phyloP scores from a whole-genome alignment of 2,797 vertebrate genomes.

The Silurus lanzhouensis region DNA sequence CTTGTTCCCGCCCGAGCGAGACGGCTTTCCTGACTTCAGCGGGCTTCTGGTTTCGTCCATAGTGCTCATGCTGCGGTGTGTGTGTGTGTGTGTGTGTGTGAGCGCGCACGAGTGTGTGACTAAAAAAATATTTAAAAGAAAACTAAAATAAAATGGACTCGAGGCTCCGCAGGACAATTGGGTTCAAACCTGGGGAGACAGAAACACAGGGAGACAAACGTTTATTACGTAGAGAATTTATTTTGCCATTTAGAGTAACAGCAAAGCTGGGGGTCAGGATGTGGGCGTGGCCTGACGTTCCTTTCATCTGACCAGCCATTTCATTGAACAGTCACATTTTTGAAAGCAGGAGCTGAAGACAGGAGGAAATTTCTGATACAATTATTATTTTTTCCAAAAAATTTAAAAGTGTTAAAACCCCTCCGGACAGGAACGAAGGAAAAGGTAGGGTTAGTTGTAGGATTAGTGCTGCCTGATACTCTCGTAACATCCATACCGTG shows the following conservation, averaged over 20 bases:
- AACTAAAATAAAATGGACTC: conserved; percentile 41
- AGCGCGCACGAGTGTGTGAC: not conserved
- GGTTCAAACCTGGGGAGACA: conserved; percentile 54
- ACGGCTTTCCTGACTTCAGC: conserved; percentile 64
- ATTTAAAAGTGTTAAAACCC: no score
- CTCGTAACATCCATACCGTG: no score
- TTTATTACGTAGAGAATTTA: no score
- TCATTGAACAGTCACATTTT: not conserved
- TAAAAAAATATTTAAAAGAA: conserved; percentile 52
- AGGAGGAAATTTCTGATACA: not conserved
- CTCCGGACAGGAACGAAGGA: no score
- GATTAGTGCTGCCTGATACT: no score
- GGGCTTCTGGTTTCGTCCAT: conserved; percentile 73
- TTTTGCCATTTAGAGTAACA: not conserved
- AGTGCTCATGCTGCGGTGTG: conserved; percentile 48
- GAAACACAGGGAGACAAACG: not conserved
- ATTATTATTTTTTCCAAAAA: no score
- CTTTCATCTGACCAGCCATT: not conserved
- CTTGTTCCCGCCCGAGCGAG: conserved; percentile 64
- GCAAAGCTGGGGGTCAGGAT: not conserved
- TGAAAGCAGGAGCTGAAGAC: not conserved
- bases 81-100: not conserved
- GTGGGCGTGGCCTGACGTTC: not conserved
- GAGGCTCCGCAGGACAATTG: conserved; percentile 43
- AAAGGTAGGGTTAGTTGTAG: no score